These are phyloP conservation scores for Danionella cerebrum DNA, from an alignment of 2,113 vertebrate genomes.

Conservation along the genomic window DNA sequence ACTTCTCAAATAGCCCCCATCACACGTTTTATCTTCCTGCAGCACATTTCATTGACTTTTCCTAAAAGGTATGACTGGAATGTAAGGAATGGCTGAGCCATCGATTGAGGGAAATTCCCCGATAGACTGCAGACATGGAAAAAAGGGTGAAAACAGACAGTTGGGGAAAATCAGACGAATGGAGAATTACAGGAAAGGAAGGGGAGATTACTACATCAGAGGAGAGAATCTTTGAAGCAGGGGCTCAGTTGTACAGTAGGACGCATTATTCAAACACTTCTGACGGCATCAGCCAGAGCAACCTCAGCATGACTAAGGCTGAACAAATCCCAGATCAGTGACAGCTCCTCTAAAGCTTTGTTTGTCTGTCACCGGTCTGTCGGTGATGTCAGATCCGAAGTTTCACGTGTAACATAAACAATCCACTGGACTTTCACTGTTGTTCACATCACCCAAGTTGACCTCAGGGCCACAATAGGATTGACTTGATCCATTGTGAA, in stretches of 20 bases:
- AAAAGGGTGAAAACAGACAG: constrained; percentile 3
- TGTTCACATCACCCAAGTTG: neutral
- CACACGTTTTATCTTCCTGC: constrained; percentile 32
- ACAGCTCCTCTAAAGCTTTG: neutral
- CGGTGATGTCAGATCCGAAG: neutral
- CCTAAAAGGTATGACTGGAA: constrained; percentile 55
- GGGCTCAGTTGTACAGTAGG: constrained; percentile 7
- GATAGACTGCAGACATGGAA: constrained; percentile 25
- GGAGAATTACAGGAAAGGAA: constrained; percentile 24
- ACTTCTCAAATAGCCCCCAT: constrained; percentile 28
- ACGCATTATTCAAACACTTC: neutral
- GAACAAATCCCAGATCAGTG: constrained; percentile 19
- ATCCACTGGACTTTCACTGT: neutral
- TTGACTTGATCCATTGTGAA: neutral
- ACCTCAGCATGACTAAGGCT: neutral
- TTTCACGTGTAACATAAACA: neutral
- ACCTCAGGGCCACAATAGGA: neutral
- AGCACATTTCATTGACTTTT: constrained; percentile 44
- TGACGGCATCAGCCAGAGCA: constrained; percentile 18
- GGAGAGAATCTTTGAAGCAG: constrained; percentile 12
- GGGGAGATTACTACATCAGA: neutral
- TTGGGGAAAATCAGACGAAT: constrained; percentile 29
- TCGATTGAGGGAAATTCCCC: constrained; percentile 65
- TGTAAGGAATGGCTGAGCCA: constrained; percentile 47
- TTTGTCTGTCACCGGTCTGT: neutral